Evolutionary conservation across 2,797 vertebrate species (phyloP).

Genomic region (Spinibarbus caldwelli): DNA sequence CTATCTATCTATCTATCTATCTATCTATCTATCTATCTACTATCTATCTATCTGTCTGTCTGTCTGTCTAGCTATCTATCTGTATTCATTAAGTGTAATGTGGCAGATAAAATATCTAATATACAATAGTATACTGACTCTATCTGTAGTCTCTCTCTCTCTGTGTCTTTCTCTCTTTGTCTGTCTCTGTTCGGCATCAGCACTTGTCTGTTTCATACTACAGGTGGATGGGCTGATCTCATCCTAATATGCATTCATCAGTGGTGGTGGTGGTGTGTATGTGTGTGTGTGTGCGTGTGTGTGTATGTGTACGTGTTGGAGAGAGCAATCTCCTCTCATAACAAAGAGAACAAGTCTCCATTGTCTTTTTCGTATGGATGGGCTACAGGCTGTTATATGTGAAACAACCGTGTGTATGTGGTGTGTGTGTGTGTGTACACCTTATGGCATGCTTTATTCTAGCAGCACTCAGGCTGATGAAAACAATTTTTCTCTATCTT

Average conservation of each 20-base stretch:
- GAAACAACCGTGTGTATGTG: constrained; percentile 39
- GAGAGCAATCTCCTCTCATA: constrained; percentile 50
- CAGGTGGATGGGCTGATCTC: constrained; percentile 38
- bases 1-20: background rate
- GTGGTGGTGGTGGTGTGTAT: background rate
- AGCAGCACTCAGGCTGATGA: constrained; percentile 52
- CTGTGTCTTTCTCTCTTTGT: background rate
- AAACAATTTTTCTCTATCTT: constrained; percentile 48
- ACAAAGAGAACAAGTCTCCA: constrained; percentile 65
- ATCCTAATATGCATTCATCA: constrained; percentile 28
- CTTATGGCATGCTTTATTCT: constrained; percentile 48
- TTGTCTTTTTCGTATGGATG: constrained; percentile 57
- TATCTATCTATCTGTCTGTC: background rate
- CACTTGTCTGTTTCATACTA: background rate
- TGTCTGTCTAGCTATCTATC: background rate
- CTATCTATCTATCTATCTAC: background rate
- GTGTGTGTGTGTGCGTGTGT: background rate
- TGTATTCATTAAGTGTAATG: background rate
- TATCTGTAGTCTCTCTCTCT: background rate
- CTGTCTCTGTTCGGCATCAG: constrained; percentile 32
- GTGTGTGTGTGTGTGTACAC: background rate
- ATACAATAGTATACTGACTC: background rate
- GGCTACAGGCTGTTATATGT: constrained; percentile 47
- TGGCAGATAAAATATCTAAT: background rate
- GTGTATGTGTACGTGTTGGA: background rate